phyloP scores from a whole-genome alignment of 2,113 vertebrate species.

The Neolamprologus longior region DNA sequence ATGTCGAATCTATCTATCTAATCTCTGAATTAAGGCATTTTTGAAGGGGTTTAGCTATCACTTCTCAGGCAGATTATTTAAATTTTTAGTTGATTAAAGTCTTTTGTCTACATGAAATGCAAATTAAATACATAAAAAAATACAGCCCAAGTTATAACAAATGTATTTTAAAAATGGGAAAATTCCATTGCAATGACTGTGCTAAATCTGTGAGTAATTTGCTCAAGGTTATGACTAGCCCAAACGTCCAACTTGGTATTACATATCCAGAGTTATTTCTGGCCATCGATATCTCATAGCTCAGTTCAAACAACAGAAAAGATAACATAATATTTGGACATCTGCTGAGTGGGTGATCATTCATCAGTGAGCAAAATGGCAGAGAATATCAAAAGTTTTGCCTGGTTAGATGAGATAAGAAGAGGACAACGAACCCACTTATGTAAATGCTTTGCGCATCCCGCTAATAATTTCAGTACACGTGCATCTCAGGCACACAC shows the following conservation, averaged over 20 bases:
- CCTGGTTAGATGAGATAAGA: not conserved
- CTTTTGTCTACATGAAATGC: not conserved
- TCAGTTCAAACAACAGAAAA: constrained; percentile 6
- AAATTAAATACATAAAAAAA: not conserved
- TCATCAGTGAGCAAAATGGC: not conserved
- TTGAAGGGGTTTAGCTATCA: not conserved
- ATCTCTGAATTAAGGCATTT: not conserved
- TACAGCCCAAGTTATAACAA: not conserved
- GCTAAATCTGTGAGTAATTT: not conserved
- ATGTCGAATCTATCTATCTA: not conserved
- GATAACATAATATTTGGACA: constrained; percentile 6
- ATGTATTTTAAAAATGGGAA: not conserved
- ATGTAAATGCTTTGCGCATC: not conserved
- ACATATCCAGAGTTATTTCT: not conserved
- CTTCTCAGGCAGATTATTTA: not conserved
- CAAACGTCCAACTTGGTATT: not conserved
- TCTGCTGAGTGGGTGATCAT: constrained; percentile 32
- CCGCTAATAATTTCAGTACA: not conserved
- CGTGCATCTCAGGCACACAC: not conserved
- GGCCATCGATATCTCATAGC: not conserved
- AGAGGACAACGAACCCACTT: not conserved
- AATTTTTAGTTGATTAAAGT: not conserved
- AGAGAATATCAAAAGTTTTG: not conserved
- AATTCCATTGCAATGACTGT: not conserved
- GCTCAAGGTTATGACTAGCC: not conserved